Base-by-base conservation (phyloP, 2,113 vertebrate genomes). In the Eretmochelys imbricata region DNA sequence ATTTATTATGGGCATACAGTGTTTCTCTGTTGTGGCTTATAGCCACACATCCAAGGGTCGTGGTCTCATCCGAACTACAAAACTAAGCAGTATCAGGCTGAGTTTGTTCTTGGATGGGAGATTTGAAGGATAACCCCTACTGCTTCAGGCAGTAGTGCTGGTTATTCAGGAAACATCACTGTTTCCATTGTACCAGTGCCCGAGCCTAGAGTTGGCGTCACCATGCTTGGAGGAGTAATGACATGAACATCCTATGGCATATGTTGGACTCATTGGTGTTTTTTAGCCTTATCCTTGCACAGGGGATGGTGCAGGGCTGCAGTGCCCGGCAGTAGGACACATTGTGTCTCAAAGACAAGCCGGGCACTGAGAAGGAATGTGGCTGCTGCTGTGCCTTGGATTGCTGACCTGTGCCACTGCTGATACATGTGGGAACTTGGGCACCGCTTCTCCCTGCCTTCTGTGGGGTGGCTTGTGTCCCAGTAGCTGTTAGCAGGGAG, bases 61-160 rank as follows among this genome's bases (percentile, higher is more conserved):
- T 9, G 54, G 27, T 31, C 9, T 82, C 54, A 17, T 59, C 53
- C 2, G 5, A 82, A 11, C 54, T 82, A 38, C 38, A 42, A n/a
- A 59, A 54, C 16, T 19, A 29, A 57, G 38, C 54, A 59, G 54
- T 14, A 42, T 17, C 9, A 27, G 54, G 14, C 25, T 59, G 46
- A 25, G 22, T 59, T 53, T 20, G 42, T 83, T 46, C 54, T 83
- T 0, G 11, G 2, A 7, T 54, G 51, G 55, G n/a, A 75, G 35
- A 65, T 1, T 0, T 0, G 0, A 0, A 5, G 17, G 59, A 80
- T 13, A 27, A 27, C 27, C 75, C 48, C 12, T 20, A 22, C 8
- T 48, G 55, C 42, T 83, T 10, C 82, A 59, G 82, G 42, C 27
- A 35, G 46, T 48, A n/a, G 59, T 5, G 9, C 12, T 57, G 48